Evolutionary conservation across 2,797 vertebrate genomes (phyloP), one percentile per base, ranked within the genome.

Genomic region (Danio aesculapii): DNA sequence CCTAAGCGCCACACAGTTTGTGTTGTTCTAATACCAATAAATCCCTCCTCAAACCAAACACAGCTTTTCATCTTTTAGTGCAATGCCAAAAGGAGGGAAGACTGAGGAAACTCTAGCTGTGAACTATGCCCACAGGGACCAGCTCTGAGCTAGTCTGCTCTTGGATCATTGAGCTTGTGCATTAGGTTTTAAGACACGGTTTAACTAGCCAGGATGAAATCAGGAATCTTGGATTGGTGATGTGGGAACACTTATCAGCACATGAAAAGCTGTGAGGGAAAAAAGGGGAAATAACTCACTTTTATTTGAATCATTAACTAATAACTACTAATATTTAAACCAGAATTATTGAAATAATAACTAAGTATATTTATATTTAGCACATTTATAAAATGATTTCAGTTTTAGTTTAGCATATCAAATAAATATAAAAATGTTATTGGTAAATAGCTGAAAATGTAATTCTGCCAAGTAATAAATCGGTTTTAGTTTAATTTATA

Each of bases 31-130:
- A 44, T 71, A 62, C 67, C 77, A 62, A 53, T 71, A 19, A 79
- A 63, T 79, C 58, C 47, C 8, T 71, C 67, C 47, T 62, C 67
- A 79, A 71, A 79, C 47, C 58, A 71, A 79, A 70, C 66, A 71
- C 30, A 8, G 47, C 77, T 63, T 79, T 79, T 79, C 47, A 79
- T 79, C 77, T 71, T 63, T 79, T 71, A 79, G 47, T 46, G 57
- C 67, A 71, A 52, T 41, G 58, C 67, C 67, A 71, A 62, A 71
- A 75, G 59, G 59, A 64, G 77, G 47, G 50, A 61, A 69, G 47
- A 50, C 47, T 61, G 57, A 62, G 58, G 66, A 79, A 78, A 43
- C 67, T 70, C 19, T 70, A 61, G 57, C 58, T 69, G 58, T 71
- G 77, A 72, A 62, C 58, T 52, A 50, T 46, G 47, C 21, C 77